Percentiles rank a stretch among this genome's conserved stretches.
Conservation (phyloP, 1,140 invertebrate genomes). For the Trichogramma pretiosum region DNA sequence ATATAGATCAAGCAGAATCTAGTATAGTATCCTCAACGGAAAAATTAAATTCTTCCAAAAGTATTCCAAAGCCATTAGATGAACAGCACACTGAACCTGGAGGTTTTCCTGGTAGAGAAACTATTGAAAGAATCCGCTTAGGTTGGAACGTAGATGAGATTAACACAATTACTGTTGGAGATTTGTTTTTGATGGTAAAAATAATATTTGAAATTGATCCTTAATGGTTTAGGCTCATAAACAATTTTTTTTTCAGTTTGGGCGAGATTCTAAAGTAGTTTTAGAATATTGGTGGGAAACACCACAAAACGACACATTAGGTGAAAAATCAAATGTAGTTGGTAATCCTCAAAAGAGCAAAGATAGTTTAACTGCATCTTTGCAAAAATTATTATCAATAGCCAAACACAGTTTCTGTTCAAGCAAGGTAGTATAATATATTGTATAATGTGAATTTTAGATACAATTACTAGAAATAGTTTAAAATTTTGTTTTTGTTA, state of each 20-base stretch:
- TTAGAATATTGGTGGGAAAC: slow-evolving; percentile 77
- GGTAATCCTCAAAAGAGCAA: slow-evolving; percentile 24
- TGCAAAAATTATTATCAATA: slow-evolving; percentile 55
- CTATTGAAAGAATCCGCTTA: slow-evolving; percentile 53
- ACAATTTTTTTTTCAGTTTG: slow-evolving; percentile 52
- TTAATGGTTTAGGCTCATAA: slow-evolving; percentile 11
- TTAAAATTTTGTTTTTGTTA: slow-evolving; percentile 15
- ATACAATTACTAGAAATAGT: slow-evolving; percentile 10
- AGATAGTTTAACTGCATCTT: slow-evolving; percentile 34
- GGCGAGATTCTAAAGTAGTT: slow-evolving; percentile 66
- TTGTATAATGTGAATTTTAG: no score
- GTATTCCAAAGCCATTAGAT: slow-evolving; percentile 15
- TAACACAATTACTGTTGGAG: slow-evolving; percentile 73
- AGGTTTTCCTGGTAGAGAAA: slow-evolving; percentile 43
- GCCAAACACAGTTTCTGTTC: slow-evolving; percentile 47
- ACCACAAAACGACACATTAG: slow-evolving; percentile 25
- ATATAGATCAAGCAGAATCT: slow-evolving; percentile 35
- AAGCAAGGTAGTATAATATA: slow-evolving; percentile 41
- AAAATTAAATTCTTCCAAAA: slow-evolving; percentile 21
- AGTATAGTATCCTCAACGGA: slow-evolving; percentile 23
- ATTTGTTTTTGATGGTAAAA: slow-evolving; percentile 78
- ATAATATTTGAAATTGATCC: slow-evolving; percentile 11
- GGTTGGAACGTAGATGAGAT: slow-evolving; percentile 73
- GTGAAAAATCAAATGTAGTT: slow-evolving; percentile 21
- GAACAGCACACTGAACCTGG: slow-evolving; percentile 23